Evolutionary conservation across 53 echinoderm and acorn worm species (phyloP).

Genomic region (Mesocentrotus franciscanus): DNA sequence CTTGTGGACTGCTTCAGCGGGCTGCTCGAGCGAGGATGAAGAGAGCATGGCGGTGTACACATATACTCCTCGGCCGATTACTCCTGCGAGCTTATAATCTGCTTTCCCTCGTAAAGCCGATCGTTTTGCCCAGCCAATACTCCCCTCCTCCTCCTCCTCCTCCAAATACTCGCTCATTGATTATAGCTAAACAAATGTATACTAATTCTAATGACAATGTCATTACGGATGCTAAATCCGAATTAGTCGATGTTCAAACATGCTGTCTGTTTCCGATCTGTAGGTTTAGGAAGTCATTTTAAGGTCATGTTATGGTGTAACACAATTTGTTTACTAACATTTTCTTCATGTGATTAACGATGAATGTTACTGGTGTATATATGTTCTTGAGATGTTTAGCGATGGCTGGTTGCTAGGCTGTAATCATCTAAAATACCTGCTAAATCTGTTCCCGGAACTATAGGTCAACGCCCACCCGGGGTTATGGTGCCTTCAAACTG

Average conservation of each 20-base stretch:
- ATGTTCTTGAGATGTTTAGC: constrained; percentile 44
- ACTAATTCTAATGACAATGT: constrained; percentile 58
- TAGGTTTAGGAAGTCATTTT: constrained; percentile 55
- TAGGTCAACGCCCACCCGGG: background rate
- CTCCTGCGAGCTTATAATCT: constrained; percentile 11
- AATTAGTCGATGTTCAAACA: constrained; percentile 66
- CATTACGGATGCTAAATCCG: constrained; percentile 67
- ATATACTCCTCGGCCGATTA: constrained; percentile 26
- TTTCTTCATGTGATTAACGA: constrained; percentile 16
- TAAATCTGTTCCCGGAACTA: background rate
- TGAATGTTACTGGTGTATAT: constrained; percentile 41
- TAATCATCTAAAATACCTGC: background rate
- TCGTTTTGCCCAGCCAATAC: background rate
- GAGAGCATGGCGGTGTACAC: background rate
- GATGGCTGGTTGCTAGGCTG: constrained; percentile 7
- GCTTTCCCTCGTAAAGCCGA: constrained; percentile 44
- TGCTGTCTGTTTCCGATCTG: constrained; percentile 32
- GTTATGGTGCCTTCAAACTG: background rate
- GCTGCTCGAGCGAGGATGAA: constrained; percentile 3
- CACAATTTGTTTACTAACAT: constrained; percentile 39
- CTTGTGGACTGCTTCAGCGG: background rate
- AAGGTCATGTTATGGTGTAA: constrained; percentile 55
- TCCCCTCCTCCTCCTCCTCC: constrained; percentile 4
- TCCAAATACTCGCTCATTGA: constrained; percentile 58
- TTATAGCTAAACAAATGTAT: constrained; percentile 66